Evolutionary conservation across 2,113 vertebrate genomes (phyloP).

Genomic region (Willisornis vidua): DNA sequence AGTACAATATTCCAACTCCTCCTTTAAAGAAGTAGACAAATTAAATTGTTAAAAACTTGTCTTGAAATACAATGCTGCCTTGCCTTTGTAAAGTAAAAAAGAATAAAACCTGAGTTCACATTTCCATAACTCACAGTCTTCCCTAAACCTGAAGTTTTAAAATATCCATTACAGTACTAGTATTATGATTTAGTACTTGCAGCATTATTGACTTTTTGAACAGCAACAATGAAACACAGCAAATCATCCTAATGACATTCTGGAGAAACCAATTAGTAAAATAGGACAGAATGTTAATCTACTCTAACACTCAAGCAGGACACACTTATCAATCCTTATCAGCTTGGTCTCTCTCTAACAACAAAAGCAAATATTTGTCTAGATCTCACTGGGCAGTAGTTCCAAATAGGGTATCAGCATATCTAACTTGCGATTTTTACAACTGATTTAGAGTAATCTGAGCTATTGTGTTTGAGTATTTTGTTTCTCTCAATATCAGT

Average conservation of each 20-base stretch:
- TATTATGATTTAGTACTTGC: background rate
- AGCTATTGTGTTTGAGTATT: background rate
- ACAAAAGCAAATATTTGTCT: slow-evolving; percentile 16
- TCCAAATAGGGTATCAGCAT: background rate
- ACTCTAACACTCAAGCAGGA: background rate
- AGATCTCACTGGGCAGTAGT: background rate
- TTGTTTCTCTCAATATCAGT: background rate
- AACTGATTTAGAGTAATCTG: background rate
- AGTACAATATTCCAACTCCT: background rate
- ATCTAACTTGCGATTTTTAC: background rate
- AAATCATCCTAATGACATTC: slow-evolving; percentile 28
- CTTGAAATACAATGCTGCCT: background rate
- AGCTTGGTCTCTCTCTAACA: background rate
- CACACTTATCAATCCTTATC: slow-evolving; percentile 25
- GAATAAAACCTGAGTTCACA: background rate
- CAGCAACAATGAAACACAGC: background rate
- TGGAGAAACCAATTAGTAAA: slow-evolving; percentile 38
- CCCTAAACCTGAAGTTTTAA: background rate
- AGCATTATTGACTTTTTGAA: slow-evolving; percentile 23
- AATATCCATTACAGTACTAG: background rate
- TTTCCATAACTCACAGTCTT: background rate
- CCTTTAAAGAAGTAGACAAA: background rate
- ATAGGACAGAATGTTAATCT: slow-evolving; percentile 21
- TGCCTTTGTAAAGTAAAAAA: background rate
- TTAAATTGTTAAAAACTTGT: background rate